Evolutionary conservation across 2,797 vertebrate species (phyloP).

Genomic region (Poeciliopsis turneri): DNA sequence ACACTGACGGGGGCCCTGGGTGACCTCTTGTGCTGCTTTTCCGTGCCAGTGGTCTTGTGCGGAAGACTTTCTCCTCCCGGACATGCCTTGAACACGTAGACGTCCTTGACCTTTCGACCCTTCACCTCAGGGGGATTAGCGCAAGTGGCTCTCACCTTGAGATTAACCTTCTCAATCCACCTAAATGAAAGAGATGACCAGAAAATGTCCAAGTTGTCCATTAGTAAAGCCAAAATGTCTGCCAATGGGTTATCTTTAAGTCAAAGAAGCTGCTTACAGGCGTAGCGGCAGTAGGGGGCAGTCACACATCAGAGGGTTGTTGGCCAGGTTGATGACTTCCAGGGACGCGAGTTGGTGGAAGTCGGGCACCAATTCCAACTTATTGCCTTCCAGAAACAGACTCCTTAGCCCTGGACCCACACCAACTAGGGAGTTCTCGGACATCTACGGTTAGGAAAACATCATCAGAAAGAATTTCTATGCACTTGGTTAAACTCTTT

Average conservation of each 20-base stretch:
- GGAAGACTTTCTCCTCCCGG: slow-evolving; percentile 75
- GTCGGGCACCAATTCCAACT: slow-evolving; percentile 83
- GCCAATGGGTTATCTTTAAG: neutral
- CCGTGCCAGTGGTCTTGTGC: slow-evolving; percentile 23
- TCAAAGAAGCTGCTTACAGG: slow-evolving; percentile 77
- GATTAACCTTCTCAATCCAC: slow-evolving; percentile 91
- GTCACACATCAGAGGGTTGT: slow-evolving; percentile 90
- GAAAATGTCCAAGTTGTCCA: neutral
- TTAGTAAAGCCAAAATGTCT: neutral
- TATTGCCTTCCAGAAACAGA: slow-evolving; percentile 90
- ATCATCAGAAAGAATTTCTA: neutral
- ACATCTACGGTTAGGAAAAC: slow-evolving; percentile 78
- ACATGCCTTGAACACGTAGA: slow-evolving; percentile 85
- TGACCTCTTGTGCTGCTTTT: slow-evolving; percentile 56
- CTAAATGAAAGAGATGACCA: slow-evolving; percentile 63
- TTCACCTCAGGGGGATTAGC: slow-evolving; percentile 82
- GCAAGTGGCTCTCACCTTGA: slow-evolving; percentile 88
- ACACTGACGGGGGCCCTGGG: fast-evolving
- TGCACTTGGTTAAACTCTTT: neutral
- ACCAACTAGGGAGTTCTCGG: slow-evolving; percentile 84
- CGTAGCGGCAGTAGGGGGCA: slow-evolving; percentile 88
- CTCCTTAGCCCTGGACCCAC: slow-evolving; percentile 84
- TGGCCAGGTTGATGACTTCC: slow-evolving; percentile 90
- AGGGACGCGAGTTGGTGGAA: slow-evolving; percentile 81
- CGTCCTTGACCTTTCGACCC: slow-evolving; percentile 86